These are phyloP conservation scores for Albula goreensis DNA, from an alignment of 2,113 vertebrate species.

Conservation along the genomic window DNA sequence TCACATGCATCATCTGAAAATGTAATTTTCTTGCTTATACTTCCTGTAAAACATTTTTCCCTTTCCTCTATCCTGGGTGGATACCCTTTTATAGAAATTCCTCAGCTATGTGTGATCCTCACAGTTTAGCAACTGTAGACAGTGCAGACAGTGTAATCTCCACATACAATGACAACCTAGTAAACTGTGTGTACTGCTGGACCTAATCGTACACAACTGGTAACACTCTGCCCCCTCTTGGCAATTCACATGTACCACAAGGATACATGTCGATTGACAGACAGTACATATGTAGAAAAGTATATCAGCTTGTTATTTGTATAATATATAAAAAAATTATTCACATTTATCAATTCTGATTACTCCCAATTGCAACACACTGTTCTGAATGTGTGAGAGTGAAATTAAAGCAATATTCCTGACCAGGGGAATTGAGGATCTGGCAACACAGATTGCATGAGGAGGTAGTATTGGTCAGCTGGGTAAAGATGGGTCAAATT, in stretches of 20 bases:
- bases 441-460: not conserved
- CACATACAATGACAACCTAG: not conserved
- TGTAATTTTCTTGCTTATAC: not conserved
- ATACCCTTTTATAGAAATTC: not conserved
- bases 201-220: not conserved
- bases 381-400: not conserved
- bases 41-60: not conserved
- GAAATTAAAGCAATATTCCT: not conserved
- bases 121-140: not conserved
- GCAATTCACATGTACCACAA: not conserved
- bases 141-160: not conserved
- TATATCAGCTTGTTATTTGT: no score
- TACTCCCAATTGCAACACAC: not conserved
- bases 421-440: not conserved
- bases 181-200: not conserved
- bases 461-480: not conserved
- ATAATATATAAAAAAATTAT: not conserved
- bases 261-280: not conserved
- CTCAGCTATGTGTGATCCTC: not conserved
- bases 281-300: not conserved
- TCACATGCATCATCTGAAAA: not conserved
- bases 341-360: not conserved
- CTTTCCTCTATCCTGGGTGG: not conserved
- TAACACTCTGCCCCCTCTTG: not conserved
- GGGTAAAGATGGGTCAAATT: not conserved